Evolutionary conservation across 2,888 invertebrate genomes (phyloP), one percentile per base, ranked within the genome.

Genomic region (Asteroscopus sphinx): DNA sequence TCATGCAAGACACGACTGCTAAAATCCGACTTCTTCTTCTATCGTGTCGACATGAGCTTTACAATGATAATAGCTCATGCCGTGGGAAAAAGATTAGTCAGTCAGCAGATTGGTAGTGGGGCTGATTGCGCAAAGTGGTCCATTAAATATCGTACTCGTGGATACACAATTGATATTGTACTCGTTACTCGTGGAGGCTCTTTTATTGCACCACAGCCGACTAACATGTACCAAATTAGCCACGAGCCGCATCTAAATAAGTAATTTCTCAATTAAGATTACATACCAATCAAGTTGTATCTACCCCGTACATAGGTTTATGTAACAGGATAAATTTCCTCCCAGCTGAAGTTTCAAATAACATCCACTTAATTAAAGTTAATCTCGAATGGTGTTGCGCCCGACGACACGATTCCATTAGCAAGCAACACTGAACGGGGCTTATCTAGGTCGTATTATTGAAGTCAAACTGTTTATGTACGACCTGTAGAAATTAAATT

Each of bases 291-390:
- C 39, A 35, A 54, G 46, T 42, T 32, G 48, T 65, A 59, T 44
- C 53, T 58, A 69, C 59, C 44, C 51, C 41, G 39, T 66, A 68
- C 76, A 73, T 69, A 78, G 70, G 70, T 83, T 80, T 82, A 81
- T 81, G 77, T 83, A 86, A 82, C 80, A 77, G 82, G 85, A 86
- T 87, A 86, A 86, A 90, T 87, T 81, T 83, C 80, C 83, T 79
- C 77, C 63, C 65, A 80, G 75, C 77, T 82, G 80, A 87, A 89
- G 87, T 89, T 88, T 87, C 85, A 82, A 89, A 89, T 89, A 89
- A 88, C 91, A 91, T 88, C 86, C 87, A 84, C 88, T 91, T 91
- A 91, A 91, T 92, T 92, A 91, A 91, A 91, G 88, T 90, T 90
- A 91, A 92, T 91, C 90, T 87, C 79, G 81, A 89, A 87, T 87